Percentiles rank a stretch among this genome's conserved stretches.
phyloP scores from a whole-genome alignment of 2,888 invertebrate genomes.

The Eurytoma adleriae region DNA sequence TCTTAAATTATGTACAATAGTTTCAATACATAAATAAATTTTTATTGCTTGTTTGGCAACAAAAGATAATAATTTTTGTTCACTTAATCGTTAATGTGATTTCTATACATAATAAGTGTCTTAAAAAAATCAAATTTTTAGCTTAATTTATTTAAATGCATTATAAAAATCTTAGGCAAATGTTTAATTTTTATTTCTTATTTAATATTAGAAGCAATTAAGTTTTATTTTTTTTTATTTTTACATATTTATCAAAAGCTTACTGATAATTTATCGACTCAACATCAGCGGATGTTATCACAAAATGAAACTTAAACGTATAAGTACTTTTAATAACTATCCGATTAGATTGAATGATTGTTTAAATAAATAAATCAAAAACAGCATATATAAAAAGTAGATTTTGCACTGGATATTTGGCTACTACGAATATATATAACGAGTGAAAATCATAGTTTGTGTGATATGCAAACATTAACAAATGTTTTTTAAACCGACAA shows the following conservation, averaged over 20 bases:
- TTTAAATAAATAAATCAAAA: no score
- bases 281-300: constrained; percentile 23
- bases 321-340: no score
- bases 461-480: no score
- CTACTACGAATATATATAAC: no score
- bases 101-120: no score
- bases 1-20: constrained; percentile 11
- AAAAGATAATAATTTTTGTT: neutral
- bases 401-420: no score
- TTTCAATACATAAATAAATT: constrained; percentile 5
- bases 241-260: constrained; percentile 17
- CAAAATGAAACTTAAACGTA: neutral
- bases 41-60: neutral
- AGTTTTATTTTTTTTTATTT: neutral
- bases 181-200: neutral
- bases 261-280: constrained; percentile 49
- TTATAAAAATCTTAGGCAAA: neutral
- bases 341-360: no score
- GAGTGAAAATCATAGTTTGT: no score
- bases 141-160: neutral
- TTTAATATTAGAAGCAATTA: neutral
- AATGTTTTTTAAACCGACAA: no score
- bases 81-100: neutral
- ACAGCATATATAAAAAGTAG: no score
- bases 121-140: neutral